Conservation (phyloP, 2,113 vertebrate species). For the Caretta caretta region DNA sequence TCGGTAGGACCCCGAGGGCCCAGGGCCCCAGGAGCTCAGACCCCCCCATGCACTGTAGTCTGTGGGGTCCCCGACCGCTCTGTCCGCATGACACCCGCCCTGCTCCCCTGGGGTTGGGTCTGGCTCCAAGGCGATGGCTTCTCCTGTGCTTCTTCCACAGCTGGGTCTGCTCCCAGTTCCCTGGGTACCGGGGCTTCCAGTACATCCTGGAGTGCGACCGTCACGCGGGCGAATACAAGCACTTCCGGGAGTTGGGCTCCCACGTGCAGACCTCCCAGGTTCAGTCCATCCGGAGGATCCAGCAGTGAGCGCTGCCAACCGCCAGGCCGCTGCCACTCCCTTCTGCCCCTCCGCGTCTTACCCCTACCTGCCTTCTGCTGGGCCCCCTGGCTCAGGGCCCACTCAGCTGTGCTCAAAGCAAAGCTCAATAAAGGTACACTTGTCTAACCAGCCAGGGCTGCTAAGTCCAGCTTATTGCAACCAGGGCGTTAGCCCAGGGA, state of each 20-base stretch:
- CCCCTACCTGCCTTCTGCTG: rapidly evolving
- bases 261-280: slow-evolving; percentile 93
- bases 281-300: slow-evolving; percentile 93
- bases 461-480: neutral
- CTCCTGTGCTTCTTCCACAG: slow-evolving; percentile 70
- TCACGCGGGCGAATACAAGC: slow-evolving; percentile 91
- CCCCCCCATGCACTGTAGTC: neutral
- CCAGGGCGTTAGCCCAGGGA: neutral
- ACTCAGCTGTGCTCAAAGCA: rapidly evolving
- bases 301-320: slow-evolving; percentile 82
- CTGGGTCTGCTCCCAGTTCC: slow-evolving; percentile 95
- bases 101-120: too few species aligned
- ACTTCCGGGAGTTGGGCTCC: slow-evolving; percentile 91
- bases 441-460: neutral
- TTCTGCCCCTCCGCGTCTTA: neutral
- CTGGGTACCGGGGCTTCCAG: slow-evolving; percentile 94
- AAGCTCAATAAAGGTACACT: slow-evolving; percentile 65
- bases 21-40: neutral
- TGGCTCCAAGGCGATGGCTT: neutral
- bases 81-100: rapidly evolving
- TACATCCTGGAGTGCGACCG: slow-evolving; percentile 94
- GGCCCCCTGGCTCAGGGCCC: neutral
- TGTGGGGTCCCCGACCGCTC: neutral
- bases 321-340: rapidly evolving
- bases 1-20: neutral